A percentile compares a stretch with the other conserved stretches of the same genome.
phyloP scores from a whole-genome alignment of 2,888 invertebrate species.

The Orthosia cruda region DNA sequence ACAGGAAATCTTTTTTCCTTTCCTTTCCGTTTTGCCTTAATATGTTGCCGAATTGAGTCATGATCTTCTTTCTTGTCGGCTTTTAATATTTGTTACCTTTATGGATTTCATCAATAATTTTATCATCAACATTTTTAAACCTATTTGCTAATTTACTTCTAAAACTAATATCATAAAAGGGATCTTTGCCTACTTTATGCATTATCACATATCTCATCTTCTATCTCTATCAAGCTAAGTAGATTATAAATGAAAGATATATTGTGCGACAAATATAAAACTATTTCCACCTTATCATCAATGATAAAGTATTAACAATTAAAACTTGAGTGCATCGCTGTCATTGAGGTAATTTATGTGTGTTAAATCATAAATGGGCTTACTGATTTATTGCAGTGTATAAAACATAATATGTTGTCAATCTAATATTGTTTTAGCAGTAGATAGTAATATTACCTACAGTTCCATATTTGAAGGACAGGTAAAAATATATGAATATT shows the following conservation, averaged over 20 bases:
- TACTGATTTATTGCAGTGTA: background rate
- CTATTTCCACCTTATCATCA: conserved; percentile 6
- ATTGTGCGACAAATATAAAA: background rate
- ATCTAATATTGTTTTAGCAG: conserved; percentile 7
- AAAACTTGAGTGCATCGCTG: conserved; percentile 2
- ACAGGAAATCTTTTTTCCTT: background rate
- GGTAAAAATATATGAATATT: no score
- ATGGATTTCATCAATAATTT: background rate
- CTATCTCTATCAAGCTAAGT: conserved; percentile 3
- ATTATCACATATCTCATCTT: conserved; percentile 19
- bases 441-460: background rate
- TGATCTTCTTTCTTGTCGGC: no score
- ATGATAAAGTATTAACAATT: conserved; percentile 30
- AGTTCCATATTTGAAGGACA: background rate
- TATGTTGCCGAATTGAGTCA: background rate
- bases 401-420: no score
- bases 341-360: background rate
- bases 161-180: background rate
- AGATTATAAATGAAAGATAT: conserved; percentile 21
- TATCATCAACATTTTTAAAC: background rate
- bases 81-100: background rate
- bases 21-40: background rate
- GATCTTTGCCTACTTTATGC: background rate
- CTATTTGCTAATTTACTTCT: background rate
- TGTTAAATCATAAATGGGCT: background rate